phyloP scores from a whole-genome alignment of 1,140 invertebrate species.

The Riptortus pedestris region DNA sequence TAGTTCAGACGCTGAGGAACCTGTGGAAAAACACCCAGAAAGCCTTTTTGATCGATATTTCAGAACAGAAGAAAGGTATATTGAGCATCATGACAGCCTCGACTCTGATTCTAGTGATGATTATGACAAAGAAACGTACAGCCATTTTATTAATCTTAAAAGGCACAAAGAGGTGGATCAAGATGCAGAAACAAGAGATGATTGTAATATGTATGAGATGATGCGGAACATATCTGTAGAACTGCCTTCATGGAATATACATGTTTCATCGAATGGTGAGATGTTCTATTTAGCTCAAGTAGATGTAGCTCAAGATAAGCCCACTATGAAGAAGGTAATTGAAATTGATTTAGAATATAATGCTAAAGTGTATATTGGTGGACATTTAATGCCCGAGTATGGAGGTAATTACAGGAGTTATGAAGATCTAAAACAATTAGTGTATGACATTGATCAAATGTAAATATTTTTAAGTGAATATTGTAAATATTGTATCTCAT shows the following conservation, averaged over 20 bases:
- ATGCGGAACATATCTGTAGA: slow-evolving; percentile 3
- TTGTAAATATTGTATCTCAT: slow-evolving; percentile 14
- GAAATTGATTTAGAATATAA: slow-evolving; percentile 16
- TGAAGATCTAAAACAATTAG: slow-evolving; percentile 16
- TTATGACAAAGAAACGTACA: background rate
- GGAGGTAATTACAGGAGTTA: slow-evolving; percentile 19
- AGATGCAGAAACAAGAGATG: background rate
- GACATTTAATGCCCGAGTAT: background rate
- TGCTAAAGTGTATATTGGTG: slow-evolving; percentile 10
- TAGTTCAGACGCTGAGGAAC: background rate
- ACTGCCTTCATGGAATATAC: slow-evolving; percentile 17
- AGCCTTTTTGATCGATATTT: slow-evolving; percentile 8
- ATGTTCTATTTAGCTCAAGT: slow-evolving; percentile 6
- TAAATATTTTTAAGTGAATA: slow-evolving; percentile 9
- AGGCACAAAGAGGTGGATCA: background rate
- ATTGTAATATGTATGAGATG: slow-evolving; percentile 11
- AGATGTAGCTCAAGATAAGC: background rate
- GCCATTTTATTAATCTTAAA: slow-evolving; percentile 10
- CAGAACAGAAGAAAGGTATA: background rate
- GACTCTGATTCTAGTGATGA: slow-evolving; percentile 19
- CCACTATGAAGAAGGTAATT: slow-evolving; percentile 7
- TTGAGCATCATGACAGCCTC: slow-evolving; percentile 20
- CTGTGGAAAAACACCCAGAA: background rate
- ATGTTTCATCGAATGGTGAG: background rate
- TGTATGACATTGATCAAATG: slow-evolving; percentile 19